Evolutionary conservation across 2,113 vertebrate species (phyloP), one percentile per base, ranked within the genome.

Genomic region (Vireo altiloquus): DNA sequence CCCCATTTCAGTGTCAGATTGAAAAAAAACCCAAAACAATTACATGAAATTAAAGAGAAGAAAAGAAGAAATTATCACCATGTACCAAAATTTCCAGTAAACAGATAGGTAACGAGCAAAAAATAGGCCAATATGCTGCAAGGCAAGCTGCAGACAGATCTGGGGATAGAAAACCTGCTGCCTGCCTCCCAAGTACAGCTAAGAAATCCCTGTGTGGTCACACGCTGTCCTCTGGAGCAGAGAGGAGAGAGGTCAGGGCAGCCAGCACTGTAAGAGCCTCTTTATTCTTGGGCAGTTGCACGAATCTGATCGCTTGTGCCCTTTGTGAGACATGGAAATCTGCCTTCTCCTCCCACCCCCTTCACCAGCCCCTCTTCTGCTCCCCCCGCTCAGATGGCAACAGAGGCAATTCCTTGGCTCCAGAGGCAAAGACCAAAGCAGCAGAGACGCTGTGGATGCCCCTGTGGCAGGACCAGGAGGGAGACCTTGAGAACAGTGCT

Each of bases 191-290:
- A 87, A 92, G 75, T 81, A 79, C 87, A 63, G 92, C 92, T 89
- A 88, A 95, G 95, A 95, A 97, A 96, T 93, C 96, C 92, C 96
- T 97, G 96, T 97, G 96, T 97, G 96, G 96, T 97, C 96, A 97
- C 96, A 97, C 76, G 72, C 89, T 95, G 94, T 95, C 95, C 96
- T 87, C 91, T 91, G 84, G 77, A 95, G 95, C 95, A 92, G 87
- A 91, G 93, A 94, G 94, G 81, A 94, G 93, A 96, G 94, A 94
- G 94, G 96, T 95, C 95, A 96, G 96, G 95, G 95, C 96, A 94
- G 95, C 89, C 84, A 91, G 93, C 84, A 72, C 94, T 97, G 89
- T 95, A 96, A 95, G 91, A 93, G 91, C 78, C 84, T 93, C 96
- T 97, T 97, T 96, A 95, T 96, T 96, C 94, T 95, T 96, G 93